These are phyloP conservation scores for Apis laboriosa DNA, from an alignment of 1,140 invertebrate genomes.

Conservation along the genomic window DNA sequence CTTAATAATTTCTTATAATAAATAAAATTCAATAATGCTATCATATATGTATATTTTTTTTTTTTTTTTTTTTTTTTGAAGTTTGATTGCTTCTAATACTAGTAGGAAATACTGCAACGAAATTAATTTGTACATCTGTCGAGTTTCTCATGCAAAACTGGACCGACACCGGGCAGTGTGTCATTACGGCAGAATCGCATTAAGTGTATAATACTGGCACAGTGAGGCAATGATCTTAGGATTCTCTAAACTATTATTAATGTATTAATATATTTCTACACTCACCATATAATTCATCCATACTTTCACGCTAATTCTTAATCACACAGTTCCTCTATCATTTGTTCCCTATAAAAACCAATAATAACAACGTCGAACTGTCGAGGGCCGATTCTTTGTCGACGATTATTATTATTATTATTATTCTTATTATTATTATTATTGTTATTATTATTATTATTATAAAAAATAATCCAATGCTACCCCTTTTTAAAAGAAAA, in stretches of 20 bases:
- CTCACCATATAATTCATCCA: conserved; percentile 38
- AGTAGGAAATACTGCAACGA: conserved; percentile 2
- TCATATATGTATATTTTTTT: neutral
- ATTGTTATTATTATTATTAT: no score
- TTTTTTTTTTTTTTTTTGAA: no score
- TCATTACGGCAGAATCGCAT: conserved; percentile 76
- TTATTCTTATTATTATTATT: no score
- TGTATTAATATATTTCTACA: conserved; percentile 38
- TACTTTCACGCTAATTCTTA: conserved; percentile 6
- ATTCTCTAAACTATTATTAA: conserved; percentile 60
- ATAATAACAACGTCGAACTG: conserved; percentile 53
- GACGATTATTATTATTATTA: neutral
- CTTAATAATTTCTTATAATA: neutral
- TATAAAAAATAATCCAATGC: no score
- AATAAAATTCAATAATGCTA: neutral
- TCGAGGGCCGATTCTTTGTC: conserved; percentile 40
- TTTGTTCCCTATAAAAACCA: conserved; percentile 57
- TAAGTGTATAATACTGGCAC: conserved; percentile 70
- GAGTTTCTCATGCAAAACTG: conserved; percentile 72
- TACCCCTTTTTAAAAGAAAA: no score
- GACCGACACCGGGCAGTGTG: conserved; percentile 75
- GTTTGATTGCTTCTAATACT: neutral
- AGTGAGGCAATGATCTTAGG: conserved; percentile 77
- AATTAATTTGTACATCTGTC: conserved; percentile 16
- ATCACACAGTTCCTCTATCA: conserved; percentile 1